A percentile compares a stretch with the other conserved stretches of the same genome.
phyloP scores from a whole-genome alignment of 2,888 invertebrate species.

The Pammene aurita region DNA sequence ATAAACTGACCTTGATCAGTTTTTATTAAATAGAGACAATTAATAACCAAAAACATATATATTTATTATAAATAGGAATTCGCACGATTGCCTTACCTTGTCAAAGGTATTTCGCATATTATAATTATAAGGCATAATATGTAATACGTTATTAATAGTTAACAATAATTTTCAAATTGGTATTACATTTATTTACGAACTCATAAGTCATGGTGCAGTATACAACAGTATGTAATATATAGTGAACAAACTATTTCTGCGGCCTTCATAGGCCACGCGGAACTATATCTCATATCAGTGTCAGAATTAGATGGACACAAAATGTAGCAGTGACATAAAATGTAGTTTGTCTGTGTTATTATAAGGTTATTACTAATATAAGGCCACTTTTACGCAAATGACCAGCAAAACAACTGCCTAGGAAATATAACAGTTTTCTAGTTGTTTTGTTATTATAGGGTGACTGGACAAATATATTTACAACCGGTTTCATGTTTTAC shows the following conservation, averaged over 20 bases:
- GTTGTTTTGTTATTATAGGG: background rate
- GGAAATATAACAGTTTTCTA: background rate
- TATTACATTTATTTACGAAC: conserved; percentile 1
- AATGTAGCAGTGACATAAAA: too few relatives aligned
- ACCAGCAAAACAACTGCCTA: background rate
- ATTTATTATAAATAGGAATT: conserved; percentile 24
- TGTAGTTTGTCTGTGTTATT: too few relatives aligned
- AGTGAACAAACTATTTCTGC: background rate
- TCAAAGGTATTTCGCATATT: conserved; percentile 31
- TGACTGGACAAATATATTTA: background rate
- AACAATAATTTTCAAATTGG: conserved; percentile 6
- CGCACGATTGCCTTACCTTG: conserved; percentile 38
- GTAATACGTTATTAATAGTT: conserved; percentile 20
- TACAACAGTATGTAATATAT: background rate
- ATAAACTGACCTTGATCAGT: background rate
- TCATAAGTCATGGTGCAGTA: background rate
- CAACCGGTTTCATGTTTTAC: background rate
- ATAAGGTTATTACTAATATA: too few relatives aligned
- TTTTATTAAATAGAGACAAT: conserved; percentile 1
- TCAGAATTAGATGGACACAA: too few relatives aligned
- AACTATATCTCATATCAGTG: too few relatives aligned
- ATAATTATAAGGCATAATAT: conserved; percentile 23
- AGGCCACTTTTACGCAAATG: background rate
- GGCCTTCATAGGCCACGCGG: too few relatives aligned
- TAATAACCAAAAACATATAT: conserved; percentile 31